Base-by-base conservation (phyloP, 2,113 vertebrate species). In the Cyprinodon tularosa region DNA sequence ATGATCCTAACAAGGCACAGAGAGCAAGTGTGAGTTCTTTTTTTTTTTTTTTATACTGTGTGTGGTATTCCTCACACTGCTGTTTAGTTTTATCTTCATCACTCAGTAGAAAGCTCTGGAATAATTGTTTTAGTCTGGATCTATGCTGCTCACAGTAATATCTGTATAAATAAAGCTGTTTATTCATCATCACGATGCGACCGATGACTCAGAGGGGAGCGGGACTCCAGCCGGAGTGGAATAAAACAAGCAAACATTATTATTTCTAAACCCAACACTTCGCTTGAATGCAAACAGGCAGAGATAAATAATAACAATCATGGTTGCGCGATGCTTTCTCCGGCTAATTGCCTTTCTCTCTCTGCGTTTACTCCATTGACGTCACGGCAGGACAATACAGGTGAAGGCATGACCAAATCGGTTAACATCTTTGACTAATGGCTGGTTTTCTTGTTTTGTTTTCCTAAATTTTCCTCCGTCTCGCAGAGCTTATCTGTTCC, bases 91-190 rank as follows among this genome's bases (percentile, higher is more conserved):
- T 57, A 17, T 53, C 48, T 53, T 75, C 84, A 71, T 74, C 45
- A 82, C 85, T 80, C 81, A 17, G 68, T 38, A 76, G 73, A 82
- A 50, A 38, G 48, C 48, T n/a, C 45, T 74, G 64, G 67, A 68
- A 62, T 83, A 78, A 72, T 77, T 59, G 64, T 37, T 73, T 67
- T 66, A 63, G 72, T 69, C 78, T 61, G 72, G 83, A 81, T 60
- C 65, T 62, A 47, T 66, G 76, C 74, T 80, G 68, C 66, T 48
- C 78, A 76, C 82, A 71, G 48, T 74, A 82, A 79, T 79, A 70
- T 82, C 62, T 76, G 72, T 80, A 57, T 86, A 86, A 84, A 87
- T 87, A 83, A 84, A 80, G 65, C 36, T 85, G 60, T 84, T 84
- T 87, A 88, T 89, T 85, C 84, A 83, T 82, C 68, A 71, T 39